Conservation (phyloP, 2,797 vertebrate genomes). For the Poecilia picta region DNA sequence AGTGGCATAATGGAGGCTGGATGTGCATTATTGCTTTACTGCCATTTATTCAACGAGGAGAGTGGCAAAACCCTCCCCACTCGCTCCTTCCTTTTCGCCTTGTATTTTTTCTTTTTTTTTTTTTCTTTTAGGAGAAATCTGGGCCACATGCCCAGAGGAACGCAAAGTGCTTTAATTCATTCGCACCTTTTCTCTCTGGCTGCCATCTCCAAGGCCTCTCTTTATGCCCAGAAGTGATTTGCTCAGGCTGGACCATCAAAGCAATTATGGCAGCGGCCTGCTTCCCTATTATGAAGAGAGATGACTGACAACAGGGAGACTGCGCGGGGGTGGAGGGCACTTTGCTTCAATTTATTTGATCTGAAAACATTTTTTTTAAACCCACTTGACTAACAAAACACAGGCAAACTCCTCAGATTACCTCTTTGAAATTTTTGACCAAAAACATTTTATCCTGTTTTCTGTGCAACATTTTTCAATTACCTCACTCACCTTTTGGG, state of each 20-base stretch:
- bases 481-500: conserved; percentile 55
- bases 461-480: conserved; percentile 54
- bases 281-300: conserved; percentile 93
- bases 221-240: conserved; percentile 99
- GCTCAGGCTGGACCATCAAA: conserved; percentile 98
- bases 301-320: conserved; percentile 93
- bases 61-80: conserved; percentile 66
- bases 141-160: conserved; percentile 98
- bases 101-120: conserved; percentile 65
- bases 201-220: conserved; percentile 94
- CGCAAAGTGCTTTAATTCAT: conserved; percentile 97
- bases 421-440: conserved; percentile 51
- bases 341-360: conserved; percentile 81
- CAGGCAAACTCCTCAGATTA: conserved; percentile 67
- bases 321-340: conserved; percentile 73
- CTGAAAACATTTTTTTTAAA: conserved; percentile 70
- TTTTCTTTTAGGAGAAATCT: conserved; percentile 89
- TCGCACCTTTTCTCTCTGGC: conserved; percentile 98
- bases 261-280: conserved; percentile 96
- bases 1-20: conserved; percentile 85
- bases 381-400: conserved; percentile 66
- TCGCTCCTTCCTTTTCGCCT: conserved; percentile 69
- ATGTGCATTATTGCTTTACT: conserved; percentile 90
- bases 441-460: conserved; percentile 48
- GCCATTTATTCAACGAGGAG: conserved; percentile 81